phyloP scores from a whole-genome alignment of 1,140 invertebrate genomes.

The Drosophila arizonae region DNA sequence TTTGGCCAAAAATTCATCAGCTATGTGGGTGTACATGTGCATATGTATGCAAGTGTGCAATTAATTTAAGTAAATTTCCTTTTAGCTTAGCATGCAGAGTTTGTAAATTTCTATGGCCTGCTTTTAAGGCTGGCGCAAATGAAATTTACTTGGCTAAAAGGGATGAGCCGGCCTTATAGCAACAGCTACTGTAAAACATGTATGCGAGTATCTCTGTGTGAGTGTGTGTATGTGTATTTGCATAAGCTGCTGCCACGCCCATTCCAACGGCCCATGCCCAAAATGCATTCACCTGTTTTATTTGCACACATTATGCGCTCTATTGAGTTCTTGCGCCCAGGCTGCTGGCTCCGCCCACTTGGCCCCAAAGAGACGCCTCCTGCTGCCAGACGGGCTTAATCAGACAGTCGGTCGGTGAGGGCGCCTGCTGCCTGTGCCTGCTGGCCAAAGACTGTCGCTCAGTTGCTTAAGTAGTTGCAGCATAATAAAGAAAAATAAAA shows the following conservation, averaged over 20 bases:
- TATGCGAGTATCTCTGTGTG: neutral
- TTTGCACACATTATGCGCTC: conserved; percentile 76
- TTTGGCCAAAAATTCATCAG: no score
- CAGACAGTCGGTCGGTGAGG: neutral
- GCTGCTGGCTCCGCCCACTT: neutral
- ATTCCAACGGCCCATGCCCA: conserved; percentile 8
- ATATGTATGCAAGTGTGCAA: conserved; percentile 12
- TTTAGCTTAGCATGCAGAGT: conserved; percentile 21
- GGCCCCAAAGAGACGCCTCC: neutral
- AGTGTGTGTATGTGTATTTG: conserved; percentile 30
- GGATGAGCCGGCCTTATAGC: conserved; percentile 15
- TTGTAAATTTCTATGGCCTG: conserved; percentile 32
- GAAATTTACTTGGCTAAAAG: conserved; percentile 30
- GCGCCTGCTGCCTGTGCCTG: conserved; percentile 5
- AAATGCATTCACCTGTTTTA: conserved; percentile 71
- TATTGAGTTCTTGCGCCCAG: conserved; percentile 56
- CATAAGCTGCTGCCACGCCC: conserved; percentile 55
- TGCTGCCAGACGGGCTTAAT: conserved; percentile 13
- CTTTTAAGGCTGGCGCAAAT: conserved; percentile 42
- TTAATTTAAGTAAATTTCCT: conserved; percentile 47
- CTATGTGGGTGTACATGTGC: neutral
- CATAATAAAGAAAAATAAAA: conserved; percentile 12
- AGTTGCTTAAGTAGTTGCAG: conserved; percentile 37
- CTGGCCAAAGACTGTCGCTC: conserved; percentile 43
- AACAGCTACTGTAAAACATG: conserved; percentile 11